A percentile compares a stretch with the other conserved stretches of the same genome.
Evolutionary conservation across 1,140 invertebrate species (phyloP).

Genomic region (Psilanteris sp.): DNA sequence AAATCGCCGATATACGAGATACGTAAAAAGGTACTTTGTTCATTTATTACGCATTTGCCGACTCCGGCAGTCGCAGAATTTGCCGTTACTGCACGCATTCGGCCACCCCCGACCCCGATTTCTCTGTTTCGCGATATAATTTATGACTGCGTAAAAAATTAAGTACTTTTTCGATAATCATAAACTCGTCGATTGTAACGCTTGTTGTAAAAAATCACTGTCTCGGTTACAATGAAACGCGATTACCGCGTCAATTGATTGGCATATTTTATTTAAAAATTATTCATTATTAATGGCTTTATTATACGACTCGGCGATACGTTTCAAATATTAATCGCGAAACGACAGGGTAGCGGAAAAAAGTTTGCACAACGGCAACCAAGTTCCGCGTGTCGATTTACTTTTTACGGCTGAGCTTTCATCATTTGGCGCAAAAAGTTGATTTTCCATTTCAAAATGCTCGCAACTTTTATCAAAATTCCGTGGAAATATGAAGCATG

Average conservation of each 20-base stretch:
- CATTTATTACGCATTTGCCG: constrained; percentile 61
- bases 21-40: constrained; percentile 63
- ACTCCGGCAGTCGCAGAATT: constrained; percentile 48
- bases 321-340: constrained; percentile 1
- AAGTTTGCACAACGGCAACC: not conserved
- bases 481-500: constrained; percentile 35
- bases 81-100: constrained; percentile 56
- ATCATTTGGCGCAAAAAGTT: constrained; percentile 33
- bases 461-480: constrained; percentile 33
- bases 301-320: not conserved
- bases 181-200: constrained; percentile 43
- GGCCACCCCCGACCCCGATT: too few species aligned
- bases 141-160: constrained; percentile 59
- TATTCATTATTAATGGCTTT: not conserved
- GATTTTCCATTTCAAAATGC: constrained; percentile 24
- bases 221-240: constrained; percentile 17
- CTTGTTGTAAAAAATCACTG: constrained; percentile 50
- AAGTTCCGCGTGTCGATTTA: constrained; percentile 12
- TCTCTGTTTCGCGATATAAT: constrained; percentile 54
- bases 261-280: not conserved
- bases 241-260: constrained; percentile 8
- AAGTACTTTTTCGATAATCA: constrained; percentile 56
- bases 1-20: constrained; percentile 62
- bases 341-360: not conserved
- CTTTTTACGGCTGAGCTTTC: constrained; percentile 19